Evolutionary conservation across 2,888 invertebrate genomes (phyloP).

Genomic region (Patella pellucida): DNA sequence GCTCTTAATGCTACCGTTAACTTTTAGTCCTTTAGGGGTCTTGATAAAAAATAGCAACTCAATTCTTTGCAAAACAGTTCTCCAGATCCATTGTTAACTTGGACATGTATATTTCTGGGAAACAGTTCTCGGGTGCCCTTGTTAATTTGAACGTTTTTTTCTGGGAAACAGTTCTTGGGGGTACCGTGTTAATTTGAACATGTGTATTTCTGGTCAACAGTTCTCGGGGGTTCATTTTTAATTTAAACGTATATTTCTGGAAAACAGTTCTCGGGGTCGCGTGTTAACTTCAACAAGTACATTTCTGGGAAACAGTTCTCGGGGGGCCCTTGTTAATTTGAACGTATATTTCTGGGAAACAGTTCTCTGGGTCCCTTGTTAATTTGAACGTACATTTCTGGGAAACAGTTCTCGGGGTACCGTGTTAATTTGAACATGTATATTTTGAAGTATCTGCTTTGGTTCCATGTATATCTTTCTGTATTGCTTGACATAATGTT

Average conservation of each 20-base stretch:
- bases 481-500: constrained; percentile 64
- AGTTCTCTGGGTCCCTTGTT: neutral
- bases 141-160: constrained; percentile 43
- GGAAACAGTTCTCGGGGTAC: neutral
- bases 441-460: constrained; percentile 56
- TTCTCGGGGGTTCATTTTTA: neutral
- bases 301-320: constrained; percentile 26
- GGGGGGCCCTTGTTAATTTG: neutral
- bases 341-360: constrained; percentile 26
- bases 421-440: constrained; percentile 39
- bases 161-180: too few species aligned
- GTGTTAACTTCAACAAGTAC: constrained; percentile 39
- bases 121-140: too few species aligned
- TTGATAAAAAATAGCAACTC: too few species aligned
- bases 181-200: constrained; percentile 28
- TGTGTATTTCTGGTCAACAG: constrained; percentile 37
- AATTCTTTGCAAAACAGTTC: too few species aligned
- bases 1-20: too few species aligned
- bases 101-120: too few species aligned
- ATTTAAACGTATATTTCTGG: constrained; percentile 43
- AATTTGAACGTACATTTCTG: constrained; percentile 18
- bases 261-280: too few species aligned
- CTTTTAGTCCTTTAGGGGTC: too few species aligned
- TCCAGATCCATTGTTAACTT: too few species aligned
- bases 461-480: constrained; percentile 54